phyloP scores from a whole-genome alignment of 2,888 invertebrate genomes.

The Desoria tigrina region DNA sequence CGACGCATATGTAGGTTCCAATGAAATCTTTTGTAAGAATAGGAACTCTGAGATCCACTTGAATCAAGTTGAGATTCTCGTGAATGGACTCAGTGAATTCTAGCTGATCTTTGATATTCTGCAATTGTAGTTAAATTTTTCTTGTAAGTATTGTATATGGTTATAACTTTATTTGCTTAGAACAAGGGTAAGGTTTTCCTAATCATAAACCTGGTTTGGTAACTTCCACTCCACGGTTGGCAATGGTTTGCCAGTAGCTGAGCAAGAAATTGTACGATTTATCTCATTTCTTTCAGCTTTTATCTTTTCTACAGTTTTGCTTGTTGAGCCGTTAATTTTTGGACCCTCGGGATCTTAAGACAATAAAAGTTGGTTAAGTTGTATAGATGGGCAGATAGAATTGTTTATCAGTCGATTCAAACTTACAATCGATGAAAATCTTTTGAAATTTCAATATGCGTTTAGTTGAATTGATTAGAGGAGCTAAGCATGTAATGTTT shows the following conservation, averaged over 20 bases:
- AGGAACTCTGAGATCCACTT: conserved; percentile 15
- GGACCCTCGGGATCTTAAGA: conserved; percentile 25
- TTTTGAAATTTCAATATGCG: conserved; percentile 9
- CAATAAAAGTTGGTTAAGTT: not conserved
- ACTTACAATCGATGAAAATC: conserved; percentile 26
- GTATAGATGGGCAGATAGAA: not conserved
- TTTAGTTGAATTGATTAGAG: conserved; percentile 20
- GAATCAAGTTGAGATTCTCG: not conserved
- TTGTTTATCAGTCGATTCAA: no score
- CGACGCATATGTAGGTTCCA: conserved; percentile 30
- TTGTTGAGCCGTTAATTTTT: conserved; percentile 13
- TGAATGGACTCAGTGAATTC: no score
- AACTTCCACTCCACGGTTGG: conserved; percentile 30
- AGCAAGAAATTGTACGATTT: conserved; percentile 15
- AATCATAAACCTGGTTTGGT: not conserved
- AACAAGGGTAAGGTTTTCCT: not conserved
- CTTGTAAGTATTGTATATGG: no score
- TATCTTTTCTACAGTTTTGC: not conserved
- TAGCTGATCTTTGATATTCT: no score
- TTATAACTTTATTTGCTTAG: not conserved
- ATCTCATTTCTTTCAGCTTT: not conserved
- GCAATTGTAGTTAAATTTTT: no score
- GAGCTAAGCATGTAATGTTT: conserved; percentile 28
- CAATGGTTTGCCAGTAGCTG: conserved; percentile 29
- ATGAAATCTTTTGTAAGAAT: conserved; percentile 11